Evolutionary conservation across 2,888 invertebrate genomes (phyloP).

Genomic region (Cabera pusaria): DNA sequence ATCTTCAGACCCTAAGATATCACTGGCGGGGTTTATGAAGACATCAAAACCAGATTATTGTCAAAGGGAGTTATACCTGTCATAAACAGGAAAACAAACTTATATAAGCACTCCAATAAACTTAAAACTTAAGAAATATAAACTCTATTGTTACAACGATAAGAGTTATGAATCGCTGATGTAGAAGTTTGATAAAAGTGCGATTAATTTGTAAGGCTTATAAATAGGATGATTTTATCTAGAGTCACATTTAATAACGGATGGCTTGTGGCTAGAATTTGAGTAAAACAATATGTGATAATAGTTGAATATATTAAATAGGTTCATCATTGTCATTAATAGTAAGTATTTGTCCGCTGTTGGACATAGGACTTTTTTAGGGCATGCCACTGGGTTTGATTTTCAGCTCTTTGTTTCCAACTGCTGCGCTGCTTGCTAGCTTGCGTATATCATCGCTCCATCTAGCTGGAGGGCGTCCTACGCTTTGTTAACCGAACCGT

Average conservation of each 20-base stretch:
- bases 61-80: constrained; percentile 59
- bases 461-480: too few species aligned
- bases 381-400: too few species aligned
- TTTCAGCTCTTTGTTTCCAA: too few species aligned
- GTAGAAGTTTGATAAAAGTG: constrained; percentile 1
- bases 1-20: constrained; percentile 36
- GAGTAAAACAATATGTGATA: too few species aligned
- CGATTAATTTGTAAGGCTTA: constrained; percentile 11
- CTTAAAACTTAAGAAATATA: constrained; percentile 25
- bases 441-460: too few species aligned
- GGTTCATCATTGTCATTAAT: too few species aligned
- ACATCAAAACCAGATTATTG: constrained; percentile 64
- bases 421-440: too few species aligned
- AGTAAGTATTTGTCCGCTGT: too few species aligned
- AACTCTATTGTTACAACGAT: constrained; percentile 25
- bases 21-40: constrained; percentile 56
- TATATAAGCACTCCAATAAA: constrained; percentile 6
- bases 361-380: too few species aligned
- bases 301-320: too few species aligned
- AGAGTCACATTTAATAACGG: constrained; percentile 44
- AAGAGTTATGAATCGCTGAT: constrained; percentile 15
- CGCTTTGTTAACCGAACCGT: too few species aligned
- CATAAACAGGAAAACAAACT: constrained; percentile 43
- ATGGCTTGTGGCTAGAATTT: constrained; percentile 23
- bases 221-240: constrained; percentile 42